These are phyloP conservation scores for Herpailurus yagouaroundi DNA, from an alignment of 2,113 vertebrate genomes.

Conservation along the genomic window DNA sequence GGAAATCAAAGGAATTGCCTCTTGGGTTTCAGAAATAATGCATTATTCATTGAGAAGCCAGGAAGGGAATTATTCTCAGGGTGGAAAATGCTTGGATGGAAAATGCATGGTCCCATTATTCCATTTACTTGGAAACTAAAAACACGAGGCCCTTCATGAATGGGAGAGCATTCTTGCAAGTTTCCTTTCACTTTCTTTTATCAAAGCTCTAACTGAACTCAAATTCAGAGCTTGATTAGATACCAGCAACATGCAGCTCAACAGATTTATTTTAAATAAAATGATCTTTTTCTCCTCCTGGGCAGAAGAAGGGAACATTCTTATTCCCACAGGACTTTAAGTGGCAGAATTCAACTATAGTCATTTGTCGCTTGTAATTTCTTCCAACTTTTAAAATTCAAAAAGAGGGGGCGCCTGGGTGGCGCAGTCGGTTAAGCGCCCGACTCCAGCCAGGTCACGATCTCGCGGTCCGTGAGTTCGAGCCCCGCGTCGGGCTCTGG, in stretches of 20 bases:
- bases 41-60: constrained; percentile 82
- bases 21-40: constrained; percentile 83
- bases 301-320: background rate
- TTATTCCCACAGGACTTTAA: constrained; percentile 28
- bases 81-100: constrained; percentile 83
- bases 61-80: constrained; percentile 82
- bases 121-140: constrained; percentile 81
- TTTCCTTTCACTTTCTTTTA: constrained; percentile 78
- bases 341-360: background rate
- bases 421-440: too few relatives aligned
- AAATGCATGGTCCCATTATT: constrained; percentile 83
- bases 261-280: constrained; percentile 76
- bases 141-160: constrained; percentile 78
- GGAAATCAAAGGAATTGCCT: constrained; percentile 82
- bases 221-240: constrained; percentile 76
- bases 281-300: constrained; percentile 28
- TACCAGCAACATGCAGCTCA: constrained; percentile 74
- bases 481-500: too few relatives aligned
- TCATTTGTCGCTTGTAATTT: background rate
- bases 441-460: too few relatives aligned
- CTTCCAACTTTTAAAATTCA: constrained; percentile 12
- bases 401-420: too few relatives aligned
- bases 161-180: constrained; percentile 74
- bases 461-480: too few relatives aligned
- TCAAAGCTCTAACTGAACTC: constrained; percentile 80